A percentile compares a stretch with the other conserved stretches of the same genome.
Conservation (phyloP, 2,888 invertebrate genomes). For the Drosophila mercatorum region DNA sequence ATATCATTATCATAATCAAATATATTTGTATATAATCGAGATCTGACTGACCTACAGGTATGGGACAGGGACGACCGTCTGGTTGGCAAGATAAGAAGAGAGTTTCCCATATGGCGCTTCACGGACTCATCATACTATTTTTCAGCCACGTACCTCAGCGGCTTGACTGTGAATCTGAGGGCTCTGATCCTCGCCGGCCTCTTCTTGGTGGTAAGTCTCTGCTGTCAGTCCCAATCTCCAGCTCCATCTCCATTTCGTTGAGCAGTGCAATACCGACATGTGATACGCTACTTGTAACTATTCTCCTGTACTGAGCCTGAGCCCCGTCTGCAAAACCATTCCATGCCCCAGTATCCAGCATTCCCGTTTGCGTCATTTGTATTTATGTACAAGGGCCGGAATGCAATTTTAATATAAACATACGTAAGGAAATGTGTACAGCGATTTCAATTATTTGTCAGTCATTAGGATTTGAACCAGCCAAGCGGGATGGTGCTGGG, state of each 20-base stretch:
- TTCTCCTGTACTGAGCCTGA: too few relatives aligned
- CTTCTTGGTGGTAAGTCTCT: background rate
- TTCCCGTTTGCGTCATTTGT: background rate
- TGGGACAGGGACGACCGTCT: background rate
- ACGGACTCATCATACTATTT: background rate
- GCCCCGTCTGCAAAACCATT: too few relatives aligned
- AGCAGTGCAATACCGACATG: background rate
- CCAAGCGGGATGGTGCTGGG: constrained; percentile 16
- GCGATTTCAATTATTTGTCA: constrained; percentile 39
- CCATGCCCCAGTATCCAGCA: too few relatives aligned
- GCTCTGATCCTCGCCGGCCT: background rate
- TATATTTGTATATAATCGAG: too few relatives aligned
- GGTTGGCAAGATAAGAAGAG: background rate
- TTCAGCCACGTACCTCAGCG: background rate
- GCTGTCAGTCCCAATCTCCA: too few relatives aligned
- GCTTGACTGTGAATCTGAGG: background rate
- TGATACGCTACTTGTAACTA: background rate
- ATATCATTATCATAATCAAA: too few relatives aligned
- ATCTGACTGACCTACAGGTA: background rate
- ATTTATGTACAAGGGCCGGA: constrained; percentile 39
- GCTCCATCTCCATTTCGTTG: background rate
- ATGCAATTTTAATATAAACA: background rate
- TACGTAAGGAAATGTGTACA: constrained; percentile 1
- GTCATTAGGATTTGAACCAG: constrained; percentile 44
- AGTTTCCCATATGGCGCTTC: background rate